Evolutionary conservation across 2,888 invertebrate species (phyloP).

Genomic region (Anthrax anthrax): DNA sequence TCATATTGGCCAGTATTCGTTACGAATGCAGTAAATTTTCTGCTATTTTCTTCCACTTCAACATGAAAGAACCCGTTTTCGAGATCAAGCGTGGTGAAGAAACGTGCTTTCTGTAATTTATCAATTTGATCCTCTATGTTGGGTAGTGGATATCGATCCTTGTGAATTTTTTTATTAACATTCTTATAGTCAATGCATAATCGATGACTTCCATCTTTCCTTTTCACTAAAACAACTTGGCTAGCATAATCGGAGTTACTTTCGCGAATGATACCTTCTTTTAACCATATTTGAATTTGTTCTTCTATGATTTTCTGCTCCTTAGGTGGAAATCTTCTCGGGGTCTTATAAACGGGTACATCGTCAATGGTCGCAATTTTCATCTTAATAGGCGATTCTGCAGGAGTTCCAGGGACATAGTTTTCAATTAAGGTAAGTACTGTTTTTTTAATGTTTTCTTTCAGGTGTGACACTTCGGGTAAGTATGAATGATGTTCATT

Average conservation of each 20-base stretch:
- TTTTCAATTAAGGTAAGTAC: not conserved
- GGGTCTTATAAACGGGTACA: not conserved
- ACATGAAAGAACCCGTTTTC: conserved; percentile 23
- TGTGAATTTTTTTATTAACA: conserved; percentile 10
- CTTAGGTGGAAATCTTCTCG: not conserved
- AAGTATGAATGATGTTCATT: no score
- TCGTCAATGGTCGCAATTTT: not conserved
- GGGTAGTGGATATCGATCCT: conserved; percentile 15
- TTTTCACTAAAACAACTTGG: no score
- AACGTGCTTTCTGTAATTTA: conserved; percentile 14
- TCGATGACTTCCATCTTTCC: no score
- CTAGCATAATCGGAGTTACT: no score
- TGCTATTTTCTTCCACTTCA: conserved; percentile 13
- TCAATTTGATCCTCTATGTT: conserved; percentile 18
- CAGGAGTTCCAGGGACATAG: not conserved
- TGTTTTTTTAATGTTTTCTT: no score
- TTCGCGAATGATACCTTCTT: no score
- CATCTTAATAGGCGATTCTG: not conserved
- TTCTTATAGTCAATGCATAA: not conserved
- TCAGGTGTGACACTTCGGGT: no score
- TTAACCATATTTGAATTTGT: no score
- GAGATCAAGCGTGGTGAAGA: conserved; percentile 18
- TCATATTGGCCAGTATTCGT: conserved; percentile 17
- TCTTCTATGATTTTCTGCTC: not conserved
- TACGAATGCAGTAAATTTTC: conserved; percentile 17